Percentiles rank a stretch among this genome's conserved stretches.
These are phyloP conservation scores for Thysanoteuthis rhombus DNA, from an alignment of 2,888 invertebrate genomes.

Conservation along the genomic window DNA sequence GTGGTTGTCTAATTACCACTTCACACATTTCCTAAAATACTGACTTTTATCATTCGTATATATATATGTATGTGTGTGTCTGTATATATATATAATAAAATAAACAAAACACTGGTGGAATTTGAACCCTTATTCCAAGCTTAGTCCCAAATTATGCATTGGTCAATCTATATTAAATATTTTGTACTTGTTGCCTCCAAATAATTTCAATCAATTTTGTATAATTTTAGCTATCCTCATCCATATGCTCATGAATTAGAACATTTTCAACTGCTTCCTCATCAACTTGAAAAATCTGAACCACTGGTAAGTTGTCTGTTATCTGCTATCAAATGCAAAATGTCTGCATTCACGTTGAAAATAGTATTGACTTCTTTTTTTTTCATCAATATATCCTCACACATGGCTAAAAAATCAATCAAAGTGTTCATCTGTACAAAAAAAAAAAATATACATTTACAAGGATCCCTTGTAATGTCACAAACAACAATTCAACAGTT, in stretches of 20 bases:
- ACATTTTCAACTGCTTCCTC: constrained; percentile 74
- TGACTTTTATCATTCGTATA: no score
- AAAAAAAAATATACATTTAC: no score
- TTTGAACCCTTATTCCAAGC: not conserved
- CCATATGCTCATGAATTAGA: constrained; percentile 89
- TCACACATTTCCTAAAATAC: not conserved
- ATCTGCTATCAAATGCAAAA: not conserved
- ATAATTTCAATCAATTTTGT: constrained; percentile 13
- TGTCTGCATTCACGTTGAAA: not conserved
- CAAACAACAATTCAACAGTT: no score
- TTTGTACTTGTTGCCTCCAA: not conserved
- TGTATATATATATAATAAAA: not conserved
- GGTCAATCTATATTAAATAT: not conserved
- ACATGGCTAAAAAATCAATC: no score
- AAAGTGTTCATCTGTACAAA: no score
- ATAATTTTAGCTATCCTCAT: constrained; percentile 78
- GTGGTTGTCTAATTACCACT: not conserved
- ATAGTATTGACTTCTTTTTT: no score
- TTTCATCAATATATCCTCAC: no score
- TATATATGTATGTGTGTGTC: no score
- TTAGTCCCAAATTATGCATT: not conserved
- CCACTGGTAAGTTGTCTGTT: constrained; percentile 53
- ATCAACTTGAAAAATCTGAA: constrained; percentile 70
- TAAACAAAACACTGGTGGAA: not conserved
- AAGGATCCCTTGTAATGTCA: no score